These are phyloP conservation scores for Hirtodrosophila duncani DNA, from an alignment of 2,888 invertebrate species.

Conservation along the genomic window DNA sequence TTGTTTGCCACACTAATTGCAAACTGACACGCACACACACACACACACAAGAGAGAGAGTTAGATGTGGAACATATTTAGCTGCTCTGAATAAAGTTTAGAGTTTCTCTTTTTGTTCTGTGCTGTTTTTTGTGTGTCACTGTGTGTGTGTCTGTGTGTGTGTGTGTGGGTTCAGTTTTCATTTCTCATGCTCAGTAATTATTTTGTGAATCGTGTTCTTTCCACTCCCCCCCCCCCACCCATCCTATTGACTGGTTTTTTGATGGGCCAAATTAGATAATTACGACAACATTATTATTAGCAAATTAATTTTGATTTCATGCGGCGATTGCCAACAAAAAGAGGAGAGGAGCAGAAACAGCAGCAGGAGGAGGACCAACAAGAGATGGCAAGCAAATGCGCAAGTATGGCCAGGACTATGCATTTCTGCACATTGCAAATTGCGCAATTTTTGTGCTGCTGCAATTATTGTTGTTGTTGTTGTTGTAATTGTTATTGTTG, in stretches of 20 bases:
- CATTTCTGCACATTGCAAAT: slow-evolving; percentile 18
- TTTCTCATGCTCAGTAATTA: slow-evolving; percentile 18
- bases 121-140: neutral
- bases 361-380: neutral
- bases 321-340: slow-evolving; percentile 22
- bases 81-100: slow-evolving; percentile 11
- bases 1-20: slow-evolving; percentile 18
- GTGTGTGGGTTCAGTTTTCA: too few relatives aligned
- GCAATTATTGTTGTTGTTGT: neutral
- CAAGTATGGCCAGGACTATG: too few relatives aligned
- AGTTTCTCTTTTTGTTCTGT: neutral
- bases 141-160: slow-evolving; percentile 1
- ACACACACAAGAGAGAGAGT: neutral
- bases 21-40: slow-evolving; percentile 11
- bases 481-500: too few relatives aligned
- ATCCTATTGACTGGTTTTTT: neutral
- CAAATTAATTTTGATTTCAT: slow-evolving; percentile 50
- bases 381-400: neutral
- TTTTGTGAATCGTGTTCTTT: slow-evolving; percentile 10
- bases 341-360: neutral
- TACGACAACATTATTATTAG: slow-evolving; percentile 50
- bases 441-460: slow-evolving; percentile 21
- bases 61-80: neutral
- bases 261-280: slow-evolving; percentile 43
- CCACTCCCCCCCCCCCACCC: neutral